Evolutionary conservation across 2,113 vertebrate species (phyloP), one percentile per base, ranked within the genome.

Genomic region (Tachysurus fulvidraco): DNA sequence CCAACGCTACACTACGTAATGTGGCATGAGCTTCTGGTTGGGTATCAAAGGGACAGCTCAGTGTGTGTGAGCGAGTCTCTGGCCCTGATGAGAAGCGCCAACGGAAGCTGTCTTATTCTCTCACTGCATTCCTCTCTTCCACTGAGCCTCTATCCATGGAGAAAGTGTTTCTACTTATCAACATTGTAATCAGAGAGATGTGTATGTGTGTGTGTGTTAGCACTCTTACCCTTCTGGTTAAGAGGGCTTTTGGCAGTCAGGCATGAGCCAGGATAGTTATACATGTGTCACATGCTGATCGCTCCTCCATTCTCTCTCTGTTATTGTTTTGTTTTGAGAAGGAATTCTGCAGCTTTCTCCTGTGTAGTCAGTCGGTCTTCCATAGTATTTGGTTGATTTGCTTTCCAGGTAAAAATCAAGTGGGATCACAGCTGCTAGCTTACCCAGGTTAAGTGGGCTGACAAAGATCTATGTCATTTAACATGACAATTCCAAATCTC

Each of bases 11-110:
- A 92, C 93, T 91, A 92, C 91, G 93, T 95, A 95, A 96, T 92
- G 92, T 94, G 93, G 89, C 93, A 92, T 95, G 94, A 92, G 91
- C 67, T 89, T 88, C 88, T 88, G 91, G 93, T 92, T 88, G 88
- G 87, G 84, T 89, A 88, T 87, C 69, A 86, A 88, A 88, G 81
- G 52, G 81, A 71, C 76, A 52, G 81, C 82, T 88, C 84, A 84
- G 73, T 76, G 78, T 81, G 73, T 59, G 77, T 59, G 55, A 73
- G 52, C 21, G 65, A 84, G 80, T 89, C 55, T 64, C 55, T 46
- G 77, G 65, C 78, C 64, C 86, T 86, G 88, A 88, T 83, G 81
- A 83, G 81, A 60, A 52, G 44, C 6, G 50, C 74, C 55, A 86
- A 64, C 85, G 87, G 86, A 88, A 88, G 71, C 84, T 76, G 74